A percentile compares a stretch with the other conserved stretches of the same genome.
These are phyloP conservation scores for Ophthalmolycus amberensis DNA, from an alignment of 2,113 vertebrate genomes.

Conservation along the genomic window DNA sequence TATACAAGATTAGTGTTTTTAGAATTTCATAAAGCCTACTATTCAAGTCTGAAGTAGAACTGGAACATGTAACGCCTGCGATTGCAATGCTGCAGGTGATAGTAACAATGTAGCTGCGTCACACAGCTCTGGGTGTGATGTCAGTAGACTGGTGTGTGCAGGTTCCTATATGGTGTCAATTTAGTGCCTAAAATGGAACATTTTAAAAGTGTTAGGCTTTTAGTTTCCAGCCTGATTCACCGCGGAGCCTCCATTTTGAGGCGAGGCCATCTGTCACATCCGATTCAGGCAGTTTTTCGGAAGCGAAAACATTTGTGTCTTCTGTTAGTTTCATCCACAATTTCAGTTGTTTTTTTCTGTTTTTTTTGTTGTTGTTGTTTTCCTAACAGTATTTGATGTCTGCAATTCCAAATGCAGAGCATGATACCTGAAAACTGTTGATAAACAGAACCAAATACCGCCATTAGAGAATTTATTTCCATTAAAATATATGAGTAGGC, in stretches of 20 bases:
- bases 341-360: background rate
- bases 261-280: slow-evolving; percentile 8
- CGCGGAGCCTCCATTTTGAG: slow-evolving; percentile 59
- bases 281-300: background rate
- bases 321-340: background rate
- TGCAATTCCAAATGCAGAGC: background rate
- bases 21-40: background rate
- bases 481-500: background rate
- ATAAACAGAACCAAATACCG: background rate
- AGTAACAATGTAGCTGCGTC: background rate
- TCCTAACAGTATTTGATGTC: accelerated
- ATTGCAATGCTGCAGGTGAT: background rate
- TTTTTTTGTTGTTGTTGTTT: background rate
- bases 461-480: background rate
- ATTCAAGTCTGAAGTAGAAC: slow-evolving; percentile 1
- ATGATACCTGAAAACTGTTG: background rate
- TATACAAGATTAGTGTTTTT: slow-evolving; percentile 56
- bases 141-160: background rate
- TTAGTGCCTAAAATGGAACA: background rate
- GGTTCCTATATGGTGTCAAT: background rate
- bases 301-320: background rate
- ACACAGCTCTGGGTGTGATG: background rate
- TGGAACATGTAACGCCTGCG: background rate
- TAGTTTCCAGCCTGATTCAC: slow-evolving; percentile 11
- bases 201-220: background rate